Conservation (phyloP, 2,888 invertebrate species). For the Hirtodrosophila alboralis region DNA sequence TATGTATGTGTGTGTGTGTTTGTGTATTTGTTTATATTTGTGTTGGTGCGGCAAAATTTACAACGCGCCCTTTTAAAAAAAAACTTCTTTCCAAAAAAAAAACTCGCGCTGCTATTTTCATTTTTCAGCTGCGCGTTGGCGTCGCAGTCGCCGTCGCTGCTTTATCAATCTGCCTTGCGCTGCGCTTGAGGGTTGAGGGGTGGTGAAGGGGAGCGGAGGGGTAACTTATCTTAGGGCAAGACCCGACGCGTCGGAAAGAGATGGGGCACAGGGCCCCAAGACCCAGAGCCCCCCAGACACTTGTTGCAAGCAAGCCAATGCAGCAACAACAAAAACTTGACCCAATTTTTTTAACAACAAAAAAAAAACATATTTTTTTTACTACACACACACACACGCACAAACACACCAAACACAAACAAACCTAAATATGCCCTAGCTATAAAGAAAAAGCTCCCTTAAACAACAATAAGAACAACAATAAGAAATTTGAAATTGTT, state of each 20-base stretch:
- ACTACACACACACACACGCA: slow-evolving; percentile 44
- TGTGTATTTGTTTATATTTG: slow-evolving; percentile 26
- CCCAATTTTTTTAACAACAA: slow-evolving; percentile 50
- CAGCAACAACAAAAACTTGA: slow-evolving; percentile 52
- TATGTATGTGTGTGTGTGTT: slow-evolving; percentile 26
- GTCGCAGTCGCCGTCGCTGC: slow-evolving; percentile 50
- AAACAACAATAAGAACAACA: slow-evolving; percentile 42
- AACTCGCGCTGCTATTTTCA: slow-evolving; percentile 52
- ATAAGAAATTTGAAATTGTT: slow-evolving; percentile 70
- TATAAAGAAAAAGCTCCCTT: slow-evolving; percentile 68
- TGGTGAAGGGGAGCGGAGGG: slow-evolving; percentile 16
- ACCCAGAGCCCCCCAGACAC: slow-evolving; percentile 63
- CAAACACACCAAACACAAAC: slow-evolving; percentile 49
- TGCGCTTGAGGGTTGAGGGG: not conserved
- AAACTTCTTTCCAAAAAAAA: slow-evolving; percentile 53
- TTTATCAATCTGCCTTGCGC: slow-evolving; percentile 57
- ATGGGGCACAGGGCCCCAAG: slow-evolving; percentile 48
- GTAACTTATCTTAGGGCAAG: slow-evolving; percentile 73
- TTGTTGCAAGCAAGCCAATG: slow-evolving; percentile 67
- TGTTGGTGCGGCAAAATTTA: slow-evolving; percentile 61
- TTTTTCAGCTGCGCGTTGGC: slow-evolving; percentile 59
- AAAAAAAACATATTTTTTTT: slow-evolving; percentile 49
- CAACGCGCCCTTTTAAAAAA: slow-evolving; percentile 70
- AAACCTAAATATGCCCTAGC: slow-evolving; percentile 67
- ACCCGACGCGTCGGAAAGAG: slow-evolving; percentile 63